phyloP scores from a whole-genome alignment of 2,113 vertebrate genomes.

The Rhadina sibilatrix region DNA sequence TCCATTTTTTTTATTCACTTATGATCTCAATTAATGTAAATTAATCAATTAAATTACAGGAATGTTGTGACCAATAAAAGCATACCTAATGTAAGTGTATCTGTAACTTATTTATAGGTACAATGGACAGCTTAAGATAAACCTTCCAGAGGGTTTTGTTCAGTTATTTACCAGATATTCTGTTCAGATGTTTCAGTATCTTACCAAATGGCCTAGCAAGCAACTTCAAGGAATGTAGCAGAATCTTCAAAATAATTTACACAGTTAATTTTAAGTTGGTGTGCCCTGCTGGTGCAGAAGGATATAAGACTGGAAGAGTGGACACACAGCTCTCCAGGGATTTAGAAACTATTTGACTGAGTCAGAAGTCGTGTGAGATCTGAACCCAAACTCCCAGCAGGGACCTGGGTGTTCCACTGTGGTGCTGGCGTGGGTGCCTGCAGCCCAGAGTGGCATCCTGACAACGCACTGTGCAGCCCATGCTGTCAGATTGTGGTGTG shows the following conservation, averaged over 20 bases:
- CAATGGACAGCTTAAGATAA: neutral
- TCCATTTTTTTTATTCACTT: neutral
- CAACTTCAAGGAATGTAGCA: neutral
- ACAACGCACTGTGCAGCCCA: rapidly evolving
- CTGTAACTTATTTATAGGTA: neutral
- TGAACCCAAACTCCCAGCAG: rapidly evolving
- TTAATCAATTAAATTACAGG: neutral
- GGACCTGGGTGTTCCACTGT: rapidly evolving
- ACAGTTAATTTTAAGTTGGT: neutral
- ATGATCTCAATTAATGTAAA: neutral
- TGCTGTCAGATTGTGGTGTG: neutral
- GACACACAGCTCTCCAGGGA: neutral
- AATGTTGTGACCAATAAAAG: neutral
- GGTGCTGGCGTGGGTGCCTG: neutral
- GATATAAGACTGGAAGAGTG: neutral
- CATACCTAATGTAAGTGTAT: neutral
- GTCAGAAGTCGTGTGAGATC: neutral
- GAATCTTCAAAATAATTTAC: neutral
- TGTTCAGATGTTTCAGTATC: neutral
- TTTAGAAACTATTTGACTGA: neutral
- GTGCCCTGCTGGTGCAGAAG: neutral
- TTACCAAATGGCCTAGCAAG: neutral
- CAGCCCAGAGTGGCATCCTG: neutral
- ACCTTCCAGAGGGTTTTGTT: neutral
- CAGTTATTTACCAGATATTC: neutral